phyloP scores from a whole-genome alignment of 2,797 vertebrate species.

The Pipistrellus pygmaeus region DNA sequence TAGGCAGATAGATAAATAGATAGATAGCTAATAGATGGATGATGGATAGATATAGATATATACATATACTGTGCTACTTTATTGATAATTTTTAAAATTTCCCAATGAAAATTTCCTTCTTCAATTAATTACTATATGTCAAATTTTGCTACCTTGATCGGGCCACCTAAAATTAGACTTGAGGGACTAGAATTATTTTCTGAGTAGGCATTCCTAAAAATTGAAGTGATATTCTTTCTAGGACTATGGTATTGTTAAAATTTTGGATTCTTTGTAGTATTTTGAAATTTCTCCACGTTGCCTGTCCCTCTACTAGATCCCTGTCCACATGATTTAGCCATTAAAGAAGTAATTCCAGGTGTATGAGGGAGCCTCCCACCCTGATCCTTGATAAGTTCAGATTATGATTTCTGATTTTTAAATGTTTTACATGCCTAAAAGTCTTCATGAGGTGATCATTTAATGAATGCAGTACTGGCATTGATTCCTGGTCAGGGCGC shows the following conservation, averaged over 20 bases:
- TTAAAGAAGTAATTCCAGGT: not conserved
- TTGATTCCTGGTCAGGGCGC: not conserved
- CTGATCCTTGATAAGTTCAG: not conserved
- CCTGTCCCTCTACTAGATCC: accelerated
- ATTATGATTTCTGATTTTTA: not conserved
- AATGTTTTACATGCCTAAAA: not conserved
- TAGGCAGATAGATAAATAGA: too few species aligned
- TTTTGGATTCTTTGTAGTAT: not conserved
- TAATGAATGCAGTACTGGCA: not conserved
- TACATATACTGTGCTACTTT: not conserved
- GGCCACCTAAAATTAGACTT: slow-evolving; percentile 41
- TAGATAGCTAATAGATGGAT: too few species aligned
- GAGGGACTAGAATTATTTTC: not conserved
- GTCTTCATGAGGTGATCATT: not conserved
- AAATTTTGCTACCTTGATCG: not conserved
- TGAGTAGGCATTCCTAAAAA: not conserved
- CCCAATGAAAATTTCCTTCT: not conserved
- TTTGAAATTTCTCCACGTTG: not conserved
- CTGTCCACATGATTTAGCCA: not conserved
- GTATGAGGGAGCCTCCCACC: not conserved
- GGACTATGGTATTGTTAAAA: not conserved
- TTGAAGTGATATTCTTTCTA: not conserved
- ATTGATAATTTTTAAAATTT: not conserved
- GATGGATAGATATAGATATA: too few species aligned
- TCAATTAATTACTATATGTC: not conserved